Evolutionary conservation across 2,113 vertebrate genomes (phyloP).

Genomic region (Lota lota): DNA sequence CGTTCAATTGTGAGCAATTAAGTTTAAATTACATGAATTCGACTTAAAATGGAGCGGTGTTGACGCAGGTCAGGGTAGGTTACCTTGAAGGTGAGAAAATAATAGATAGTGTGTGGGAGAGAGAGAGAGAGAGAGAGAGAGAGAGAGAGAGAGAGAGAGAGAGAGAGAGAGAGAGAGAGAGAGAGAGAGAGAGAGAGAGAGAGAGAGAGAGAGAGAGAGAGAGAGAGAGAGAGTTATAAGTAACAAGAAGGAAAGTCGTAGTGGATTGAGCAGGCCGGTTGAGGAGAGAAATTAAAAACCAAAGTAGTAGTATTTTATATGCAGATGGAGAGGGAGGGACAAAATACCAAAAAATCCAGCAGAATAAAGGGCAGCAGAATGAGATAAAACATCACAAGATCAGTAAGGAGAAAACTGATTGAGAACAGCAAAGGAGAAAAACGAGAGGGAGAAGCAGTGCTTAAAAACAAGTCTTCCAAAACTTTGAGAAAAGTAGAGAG

Average conservation of each 20-base stretch:
- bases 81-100: background rate
- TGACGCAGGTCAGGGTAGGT: slow-evolving; percentile 34
- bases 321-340: too few relatives aligned
- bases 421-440: background rate
- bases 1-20: slow-evolving; percentile 53
- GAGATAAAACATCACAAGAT: background rate
- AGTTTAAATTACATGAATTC: slow-evolving; percentile 48
- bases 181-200: background rate
- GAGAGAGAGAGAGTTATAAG: background rate
- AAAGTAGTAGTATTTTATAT: too few relatives aligned
- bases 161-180: background rate
- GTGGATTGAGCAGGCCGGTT: too few relatives aligned
- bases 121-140: slow-evolving; percentile 1
- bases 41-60: slow-evolving; percentile 54
- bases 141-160: background rate
- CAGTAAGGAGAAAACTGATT: background rate
- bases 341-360: background rate
- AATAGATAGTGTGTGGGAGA: background rate
- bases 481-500: background rate
- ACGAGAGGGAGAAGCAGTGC: background rate
- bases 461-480: too few relatives aligned
- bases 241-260: background rate
- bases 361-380: too few relatives aligned
- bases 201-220: background rate
- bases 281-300: too few relatives aligned